A percentile compares a stretch with the other conserved stretches of the same genome.
phyloP scores from a whole-genome alignment of 2,888 invertebrate species.

The Polydrusus pterygomalis region DNA sequence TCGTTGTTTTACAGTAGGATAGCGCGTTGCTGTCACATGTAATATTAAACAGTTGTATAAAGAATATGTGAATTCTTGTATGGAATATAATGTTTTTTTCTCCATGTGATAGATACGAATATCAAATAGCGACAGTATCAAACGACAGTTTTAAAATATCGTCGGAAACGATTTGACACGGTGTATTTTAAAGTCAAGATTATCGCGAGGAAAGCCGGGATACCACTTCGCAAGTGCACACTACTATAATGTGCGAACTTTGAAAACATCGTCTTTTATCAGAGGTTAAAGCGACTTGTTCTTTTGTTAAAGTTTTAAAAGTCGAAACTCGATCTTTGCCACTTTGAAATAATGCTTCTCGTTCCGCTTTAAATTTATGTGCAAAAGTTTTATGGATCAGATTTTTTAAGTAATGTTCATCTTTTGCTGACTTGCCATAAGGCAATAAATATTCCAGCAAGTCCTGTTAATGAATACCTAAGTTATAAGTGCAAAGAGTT shows the following conservation, averaged over 20 bases:
- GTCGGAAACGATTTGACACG: constrained; percentile 33
- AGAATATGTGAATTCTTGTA: too few relatives aligned
- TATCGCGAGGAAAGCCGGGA: constrained; percentile 24
- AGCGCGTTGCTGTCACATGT: too few relatives aligned
- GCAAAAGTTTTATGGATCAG: constrained; percentile 6
- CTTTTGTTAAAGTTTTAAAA: constrained; percentile 30
- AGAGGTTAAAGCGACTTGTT: constrained; percentile 18
- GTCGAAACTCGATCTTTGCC: constrained; percentile 19
- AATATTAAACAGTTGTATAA: too few relatives aligned
- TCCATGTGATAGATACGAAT: not conserved
- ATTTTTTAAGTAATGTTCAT: constrained; percentile 7
- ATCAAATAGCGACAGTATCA: not conserved
- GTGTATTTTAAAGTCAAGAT: constrained; percentile 29
- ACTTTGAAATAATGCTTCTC: constrained; percentile 8
- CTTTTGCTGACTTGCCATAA: not conserved
- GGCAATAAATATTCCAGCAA: too few relatives aligned
- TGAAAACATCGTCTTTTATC: constrained; percentile 32
- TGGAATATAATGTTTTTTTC: too few relatives aligned
- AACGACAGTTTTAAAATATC: constrained; percentile 12
- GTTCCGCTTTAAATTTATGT: constrained; percentile 22
- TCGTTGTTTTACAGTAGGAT: too few relatives aligned
- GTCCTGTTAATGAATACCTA: too few relatives aligned
- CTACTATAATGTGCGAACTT: constrained; percentile 33
- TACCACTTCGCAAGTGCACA: constrained; percentile 19
- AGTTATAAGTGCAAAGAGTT: too few relatives aligned